Conservation (phyloP, 2,888 invertebrate species). For the Melikaiella ostensackeni region DNA sequence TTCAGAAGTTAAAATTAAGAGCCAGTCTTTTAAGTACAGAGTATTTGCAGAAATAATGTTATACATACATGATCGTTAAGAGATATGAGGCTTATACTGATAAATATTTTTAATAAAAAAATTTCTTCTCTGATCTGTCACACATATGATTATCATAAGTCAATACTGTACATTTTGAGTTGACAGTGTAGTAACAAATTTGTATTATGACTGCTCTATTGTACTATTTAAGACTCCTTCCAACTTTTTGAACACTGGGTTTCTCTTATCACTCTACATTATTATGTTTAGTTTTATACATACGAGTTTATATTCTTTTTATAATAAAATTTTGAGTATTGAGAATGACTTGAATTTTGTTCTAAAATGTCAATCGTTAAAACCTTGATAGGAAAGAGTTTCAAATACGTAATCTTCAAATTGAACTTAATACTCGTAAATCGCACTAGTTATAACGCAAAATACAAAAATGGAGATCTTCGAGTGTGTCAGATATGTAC, state of each 20-base stretch:
- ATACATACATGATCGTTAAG: neutral
- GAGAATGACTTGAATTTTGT: neutral
- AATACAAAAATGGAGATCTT: constrained; percentile 33
- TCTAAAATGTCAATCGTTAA: neutral
- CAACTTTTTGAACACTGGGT: neutral
- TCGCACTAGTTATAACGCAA: constrained; percentile 7
- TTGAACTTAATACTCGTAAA: constrained; percentile 9
- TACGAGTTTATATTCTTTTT: neutral
- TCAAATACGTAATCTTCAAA: neutral
- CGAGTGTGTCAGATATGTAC: constrained; percentile 14
- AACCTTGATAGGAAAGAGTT: neutral
- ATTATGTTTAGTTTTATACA: neutral
- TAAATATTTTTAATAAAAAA: neutral
- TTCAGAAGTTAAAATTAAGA: constrained; percentile 47
- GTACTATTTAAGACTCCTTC: neutral
- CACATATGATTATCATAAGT: neutral
- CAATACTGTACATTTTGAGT: constrained; percentile 6
- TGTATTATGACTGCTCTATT: neutral
- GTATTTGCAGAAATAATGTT: constrained; percentile 25
- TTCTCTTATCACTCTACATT: neutral
- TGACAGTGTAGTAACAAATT: neutral
- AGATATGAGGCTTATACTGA: neutral
- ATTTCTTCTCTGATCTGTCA: neutral
- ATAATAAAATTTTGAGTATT: constrained; percentile 3
- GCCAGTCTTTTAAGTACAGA: constrained; percentile 56